phyloP scores from a whole-genome alignment of 2,113 vertebrate species.

The Porphyrio hochstetteri region DNA sequence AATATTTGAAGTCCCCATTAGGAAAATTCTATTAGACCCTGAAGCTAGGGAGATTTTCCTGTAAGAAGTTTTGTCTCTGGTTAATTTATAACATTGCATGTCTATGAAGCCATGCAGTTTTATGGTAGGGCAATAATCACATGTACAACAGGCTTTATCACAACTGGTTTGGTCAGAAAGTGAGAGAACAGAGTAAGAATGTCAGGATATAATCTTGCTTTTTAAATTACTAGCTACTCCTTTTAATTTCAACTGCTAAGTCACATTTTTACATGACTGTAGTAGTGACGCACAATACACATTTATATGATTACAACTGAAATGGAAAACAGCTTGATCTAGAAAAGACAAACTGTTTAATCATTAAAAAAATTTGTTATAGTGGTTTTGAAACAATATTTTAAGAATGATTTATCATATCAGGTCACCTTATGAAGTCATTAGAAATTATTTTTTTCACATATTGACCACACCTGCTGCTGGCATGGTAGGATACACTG shows the following conservation, averaged over 20 bases:
- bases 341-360: neutral
- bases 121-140: neutral
- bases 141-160: neutral
- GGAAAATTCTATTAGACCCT: neutral
- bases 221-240: neutral
- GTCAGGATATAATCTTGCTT: neutral
- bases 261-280: neutral
- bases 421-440: neutral
- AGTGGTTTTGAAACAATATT: neutral
- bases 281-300: neutral
- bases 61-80: neutral
- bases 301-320: neutral
- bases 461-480: slow-evolving; percentile 20
- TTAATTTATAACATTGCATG: neutral
- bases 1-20: neutral
- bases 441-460: neutral
- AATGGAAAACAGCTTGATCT: slow-evolving; percentile 5
- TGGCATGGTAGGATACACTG: neutral
- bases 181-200: neutral
- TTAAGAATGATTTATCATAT: neutral
- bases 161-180: neutral
- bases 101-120: neutral
- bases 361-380: neutral
- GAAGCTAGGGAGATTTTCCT: neutral
- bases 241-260: neutral